These are phyloP conservation scores for Pelodiscus sinensis DNA, from an alignment of 2,113 vertebrate genomes.

Conservation along the genomic window DNA sequence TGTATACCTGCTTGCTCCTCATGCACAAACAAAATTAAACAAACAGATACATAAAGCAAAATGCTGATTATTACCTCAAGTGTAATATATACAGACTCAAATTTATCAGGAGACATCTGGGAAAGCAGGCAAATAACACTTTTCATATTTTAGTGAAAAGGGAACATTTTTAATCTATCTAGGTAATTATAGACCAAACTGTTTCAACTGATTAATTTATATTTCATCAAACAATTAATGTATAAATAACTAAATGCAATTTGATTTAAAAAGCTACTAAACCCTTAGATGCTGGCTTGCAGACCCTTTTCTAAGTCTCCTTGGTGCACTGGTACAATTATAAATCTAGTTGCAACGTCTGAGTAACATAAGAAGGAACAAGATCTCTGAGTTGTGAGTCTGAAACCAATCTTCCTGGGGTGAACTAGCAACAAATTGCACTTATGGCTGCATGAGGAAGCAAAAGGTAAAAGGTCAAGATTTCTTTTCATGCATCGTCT, in stretches of 20 bases:
- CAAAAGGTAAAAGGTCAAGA: conserved; percentile 32
- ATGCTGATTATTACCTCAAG: background rate
- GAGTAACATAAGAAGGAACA: background rate
- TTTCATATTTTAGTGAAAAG: background rate
- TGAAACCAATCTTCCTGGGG: background rate
- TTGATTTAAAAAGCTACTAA: background rate
- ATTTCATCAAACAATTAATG: background rate
- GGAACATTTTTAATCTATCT: background rate
- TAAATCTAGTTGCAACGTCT: background rate
- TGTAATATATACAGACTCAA: background rate
- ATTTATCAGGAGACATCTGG: background rate
- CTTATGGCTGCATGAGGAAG: background rate
- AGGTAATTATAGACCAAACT: background rate
- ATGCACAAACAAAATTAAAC: background rate
- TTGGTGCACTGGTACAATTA: background rate
- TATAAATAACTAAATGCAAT: background rate
- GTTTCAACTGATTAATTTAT: background rate
- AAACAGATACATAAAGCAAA: background rate
- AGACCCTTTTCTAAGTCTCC: background rate
- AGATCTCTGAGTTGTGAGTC: background rate
- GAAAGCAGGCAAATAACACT: background rate
- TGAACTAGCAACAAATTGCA: background rate
- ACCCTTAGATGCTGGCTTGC: background rate
- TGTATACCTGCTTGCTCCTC: background rate
- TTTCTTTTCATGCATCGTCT: conserved; percentile 11